Evolutionary conservation across 2,888 invertebrate genomes (phyloP).

Genomic region (Brachynemurus nebulosus): DNA sequence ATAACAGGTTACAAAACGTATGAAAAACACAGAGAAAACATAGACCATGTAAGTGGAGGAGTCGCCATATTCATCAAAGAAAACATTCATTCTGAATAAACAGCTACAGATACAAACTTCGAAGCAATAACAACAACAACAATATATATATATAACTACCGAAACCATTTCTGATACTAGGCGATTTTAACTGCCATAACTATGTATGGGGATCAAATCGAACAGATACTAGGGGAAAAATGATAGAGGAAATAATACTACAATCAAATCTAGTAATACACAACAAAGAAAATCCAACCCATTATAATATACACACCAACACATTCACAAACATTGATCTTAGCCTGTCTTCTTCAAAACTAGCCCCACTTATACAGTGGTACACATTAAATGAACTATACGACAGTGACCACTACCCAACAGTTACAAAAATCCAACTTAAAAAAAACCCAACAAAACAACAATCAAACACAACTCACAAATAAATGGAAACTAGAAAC

Average conservation of each 20-base stretch:
- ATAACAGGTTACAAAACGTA: neutral
- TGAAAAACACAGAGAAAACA: neutral
- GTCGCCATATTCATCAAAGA: no score
- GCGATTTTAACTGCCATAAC: no score
- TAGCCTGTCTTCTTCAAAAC: neutral
- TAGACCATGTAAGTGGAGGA: no score
- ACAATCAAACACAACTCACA: no score
- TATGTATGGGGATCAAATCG: neutral
- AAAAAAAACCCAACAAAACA: neutral
- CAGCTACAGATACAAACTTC: neutral
- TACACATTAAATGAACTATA: neutral
- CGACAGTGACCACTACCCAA: neutral
- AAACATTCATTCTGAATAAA: neutral
- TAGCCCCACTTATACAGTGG: neutral
- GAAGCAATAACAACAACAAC: constrained; percentile 1
- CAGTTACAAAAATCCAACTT: neutral
- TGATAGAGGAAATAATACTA: neutral
- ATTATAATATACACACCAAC: neutral
- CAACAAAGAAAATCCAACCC: neutral
- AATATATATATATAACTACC: neutral
- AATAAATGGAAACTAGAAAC: no score
- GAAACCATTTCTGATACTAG: neutral
- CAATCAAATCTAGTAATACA: neutral
- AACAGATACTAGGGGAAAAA: neutral
- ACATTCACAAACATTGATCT: neutral